Evolutionary conservation across 1,140 invertebrate genomes (phyloP), one percentile per base, ranked within the genome.

Genomic region (Stratiolaelaps scimitus): DNA sequence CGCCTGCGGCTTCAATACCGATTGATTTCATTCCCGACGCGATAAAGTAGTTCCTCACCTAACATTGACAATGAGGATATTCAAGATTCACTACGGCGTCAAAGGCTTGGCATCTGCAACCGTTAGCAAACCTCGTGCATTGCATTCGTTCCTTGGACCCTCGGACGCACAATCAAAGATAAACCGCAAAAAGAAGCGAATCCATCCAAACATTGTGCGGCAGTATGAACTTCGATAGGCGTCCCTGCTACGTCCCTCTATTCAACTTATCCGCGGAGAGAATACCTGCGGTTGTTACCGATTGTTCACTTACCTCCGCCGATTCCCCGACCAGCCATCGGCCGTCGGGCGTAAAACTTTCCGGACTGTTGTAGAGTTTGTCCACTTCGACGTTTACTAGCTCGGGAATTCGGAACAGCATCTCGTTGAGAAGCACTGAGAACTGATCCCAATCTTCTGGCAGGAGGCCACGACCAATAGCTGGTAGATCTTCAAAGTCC

Each of bases 1-100:
- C 94, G 2, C 92, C 92, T 30, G 91, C 90, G 7, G 90, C 87
- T 7, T 88, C 87, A 56, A 94, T 85, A 26, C 92, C 92, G 53
- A 90, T 85, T 0, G 89, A 92, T 80, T 93, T 93, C 84, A 96
- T 90, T 40, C 92, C 94, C 66, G 91, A 89, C 2, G 92, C 91
- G 23, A 99, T 84, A 75, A 86, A 92, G 77, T 98, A 98, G 73
- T 96, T 96, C 71, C 83, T 80, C 68, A 96, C 86, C 85, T 88
- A 72, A 28, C 74, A 75, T 66, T 28, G 69, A 46, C n/a, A n/a
- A n/a, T n/a, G n/a, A n/a, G n/a, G n/a, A n/a, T n/a, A n/a, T n/a
- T n/a, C n/a, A n/a, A n/a, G n/a, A n/a, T n/a, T n/a, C n/a, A n/a
- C n/a, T n/a, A n/a, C n/a, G n/a, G n/a, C n/a, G n/a, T n/a, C n/a